Evolutionary conservation across 2,113 vertebrate species (phyloP), one percentile per base, ranked within the genome.

Genomic region (Crotalus helleri): DNA sequence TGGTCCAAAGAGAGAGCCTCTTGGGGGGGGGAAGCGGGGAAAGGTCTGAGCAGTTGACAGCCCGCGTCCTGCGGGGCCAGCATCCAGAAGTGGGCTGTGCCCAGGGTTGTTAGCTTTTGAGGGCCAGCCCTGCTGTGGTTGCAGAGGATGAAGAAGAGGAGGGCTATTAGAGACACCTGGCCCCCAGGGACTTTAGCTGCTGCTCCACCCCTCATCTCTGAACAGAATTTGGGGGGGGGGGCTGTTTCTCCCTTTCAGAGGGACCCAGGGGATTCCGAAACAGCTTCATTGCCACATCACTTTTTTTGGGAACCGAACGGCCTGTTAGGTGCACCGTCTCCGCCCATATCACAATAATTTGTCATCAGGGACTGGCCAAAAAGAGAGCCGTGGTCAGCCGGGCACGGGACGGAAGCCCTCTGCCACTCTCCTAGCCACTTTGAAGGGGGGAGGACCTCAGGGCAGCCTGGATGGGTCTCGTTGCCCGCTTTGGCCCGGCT

Each of bases 311-410:
- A 19, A 39, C 15, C 17, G 5, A 8, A 9, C 2, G 15, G 33
- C 3, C 15, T 0, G 2, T 39, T 39, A 39, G 2, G n/a, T 3
- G 33, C 33, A 8, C 5, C 6, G 1, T 39, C 33, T 8, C 17
- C 2, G 17, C 1, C 17, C 13, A 3, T 33, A 7, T n/a, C 29
- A 6, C 29, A 12, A 3, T 74, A 33, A 74, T 26, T 39, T 6
- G 17, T 39, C 15, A 1, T 49, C 5, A 1, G 46, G 69, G 13
- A 19, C 15, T 81, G 19, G 33, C 33, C 33, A 9, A 44, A 49
- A 39, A 44, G 33, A 8, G 8, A 21, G 33, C 69, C 1, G 3
- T 17, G 6, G n/a, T 81, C 69, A 81, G 15, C 69, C 6, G 2
- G 29, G 29, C 4, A 15, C n/a, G n/a, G n/a, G 64, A 33, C 4